phyloP scores from a whole-genome alignment of 1,140 invertebrate species.

The Dufourea novaeangliae region DNA sequence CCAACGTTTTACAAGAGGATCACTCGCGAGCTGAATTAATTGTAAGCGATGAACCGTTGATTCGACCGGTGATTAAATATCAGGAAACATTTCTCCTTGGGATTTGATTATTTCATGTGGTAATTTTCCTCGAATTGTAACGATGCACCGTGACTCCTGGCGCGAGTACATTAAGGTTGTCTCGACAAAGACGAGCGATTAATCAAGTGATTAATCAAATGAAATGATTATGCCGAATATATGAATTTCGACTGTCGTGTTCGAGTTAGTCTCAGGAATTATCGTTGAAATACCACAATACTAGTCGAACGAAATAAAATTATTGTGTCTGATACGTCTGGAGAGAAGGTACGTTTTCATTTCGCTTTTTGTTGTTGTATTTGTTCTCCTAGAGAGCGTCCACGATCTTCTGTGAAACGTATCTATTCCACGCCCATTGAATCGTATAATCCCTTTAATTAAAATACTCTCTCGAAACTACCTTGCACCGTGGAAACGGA shows the following conservation, averaged over 20 bases:
- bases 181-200: not conserved
- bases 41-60: not conserved
- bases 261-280: not conserved
- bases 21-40: not conserved
- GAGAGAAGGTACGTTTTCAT: too few relatives aligned
- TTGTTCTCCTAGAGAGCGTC: not conserved
- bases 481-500: not conserved
- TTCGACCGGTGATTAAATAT: not conserved
- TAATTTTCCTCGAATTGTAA: not conserved
- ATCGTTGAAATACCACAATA: too few relatives aligned
- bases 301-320: too few relatives aligned
- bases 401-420: not conserved
- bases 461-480: constrained; percentile 1
- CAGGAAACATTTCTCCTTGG: not conserved
- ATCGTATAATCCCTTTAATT: constrained; percentile 20
- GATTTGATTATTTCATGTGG: not conserved
- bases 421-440: not conserved
- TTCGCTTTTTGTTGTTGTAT: not conserved
- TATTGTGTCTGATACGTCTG: too few relatives aligned
- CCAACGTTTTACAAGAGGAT: too few relatives aligned
- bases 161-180: not conserved
- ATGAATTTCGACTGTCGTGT: not conserved
- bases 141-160: not conserved
- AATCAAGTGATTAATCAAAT: not conserved
- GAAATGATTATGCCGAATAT: not conserved